Conservation (phyloP, 1,140 invertebrate genomes). For the Calliphora vicina region DNA sequence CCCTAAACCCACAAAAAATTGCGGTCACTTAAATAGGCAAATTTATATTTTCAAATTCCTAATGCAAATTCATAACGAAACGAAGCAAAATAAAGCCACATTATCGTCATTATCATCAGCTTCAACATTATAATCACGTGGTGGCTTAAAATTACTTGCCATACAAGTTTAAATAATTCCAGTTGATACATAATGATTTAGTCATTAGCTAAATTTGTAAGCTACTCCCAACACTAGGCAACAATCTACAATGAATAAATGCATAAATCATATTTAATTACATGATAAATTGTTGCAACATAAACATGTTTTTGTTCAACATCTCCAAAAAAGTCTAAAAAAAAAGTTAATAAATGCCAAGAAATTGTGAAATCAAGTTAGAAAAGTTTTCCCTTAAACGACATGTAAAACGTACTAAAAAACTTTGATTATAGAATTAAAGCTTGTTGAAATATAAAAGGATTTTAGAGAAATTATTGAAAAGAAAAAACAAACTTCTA, state of each 20-base stretch:
- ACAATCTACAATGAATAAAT: not conserved
- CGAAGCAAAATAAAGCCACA: no score
- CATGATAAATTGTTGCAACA: slow-evolving; percentile 1
- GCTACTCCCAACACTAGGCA: not conserved
- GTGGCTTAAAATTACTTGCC: no score
- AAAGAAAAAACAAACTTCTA: not conserved
- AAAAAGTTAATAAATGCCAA: slow-evolving; percentile 1
- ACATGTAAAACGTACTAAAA: not conserved
- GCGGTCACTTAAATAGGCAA: no score
- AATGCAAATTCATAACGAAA: no score
- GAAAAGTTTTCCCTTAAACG: no score
- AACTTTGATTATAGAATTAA: not conserved
- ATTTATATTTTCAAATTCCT: no score
- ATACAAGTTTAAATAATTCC: no score
- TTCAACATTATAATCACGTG: no score
- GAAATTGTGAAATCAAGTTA: not conserved
- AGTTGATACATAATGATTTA: not conserved
- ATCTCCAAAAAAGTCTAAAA: not conserved
- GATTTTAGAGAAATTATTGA: no score
- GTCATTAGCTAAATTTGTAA: not conserved
- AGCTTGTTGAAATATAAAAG: not conserved
- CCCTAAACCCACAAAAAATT: no score
- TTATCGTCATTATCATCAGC: no score
- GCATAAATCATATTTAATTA: slow-evolving; percentile 4
- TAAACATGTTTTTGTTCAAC: slow-evolving; percentile 10